Evolutionary conservation across 2,888 invertebrate species (phyloP).

Genomic region (Torymus auratus): DNA sequence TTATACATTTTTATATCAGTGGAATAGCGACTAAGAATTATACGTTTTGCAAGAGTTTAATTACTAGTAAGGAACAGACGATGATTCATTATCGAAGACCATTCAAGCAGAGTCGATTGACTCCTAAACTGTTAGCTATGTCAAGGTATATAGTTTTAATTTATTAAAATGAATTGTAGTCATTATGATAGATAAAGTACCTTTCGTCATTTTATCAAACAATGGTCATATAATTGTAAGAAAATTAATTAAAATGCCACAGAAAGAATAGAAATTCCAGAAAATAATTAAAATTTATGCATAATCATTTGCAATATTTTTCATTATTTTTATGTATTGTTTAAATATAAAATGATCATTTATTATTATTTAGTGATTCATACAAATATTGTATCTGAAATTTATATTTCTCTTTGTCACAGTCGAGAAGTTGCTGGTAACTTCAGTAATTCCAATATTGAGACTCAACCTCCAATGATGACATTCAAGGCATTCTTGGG

Average conservation of each 20-base stretch:
- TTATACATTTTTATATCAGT: not conserved
- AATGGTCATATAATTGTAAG: no score
- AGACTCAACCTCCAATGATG: slow-evolving; percentile 96
- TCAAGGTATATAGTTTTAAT: slow-evolving; percentile 65
- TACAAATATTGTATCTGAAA: no score
- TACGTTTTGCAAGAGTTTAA: not conserved
- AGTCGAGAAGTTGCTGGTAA: slow-evolving; percentile 74
- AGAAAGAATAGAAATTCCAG: no score
- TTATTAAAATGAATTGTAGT: not conserved
- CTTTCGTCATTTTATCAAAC: no score
- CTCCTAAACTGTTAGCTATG: slow-evolving; percentile 70
- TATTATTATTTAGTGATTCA: no score
- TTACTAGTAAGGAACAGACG: not conserved
- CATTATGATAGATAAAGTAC: not conserved
- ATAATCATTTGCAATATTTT: no score
- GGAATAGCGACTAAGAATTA: not conserved
- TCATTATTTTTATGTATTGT: no score
- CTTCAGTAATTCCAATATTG: slow-evolving; percentile 76
- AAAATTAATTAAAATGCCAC: no score
- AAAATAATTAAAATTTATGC: no score
- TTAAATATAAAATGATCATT: no score
- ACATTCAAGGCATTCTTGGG: slow-evolving; percentile 97
- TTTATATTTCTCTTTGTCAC: slow-evolving; percentile 43
- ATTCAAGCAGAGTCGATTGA: slow-evolving; percentile 68
- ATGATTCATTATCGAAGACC: slow-evolving; percentile 42